Evolutionary conservation across 2,797 vertebrate species (phyloP).

Genomic region (Crax fasciolata): DNA sequence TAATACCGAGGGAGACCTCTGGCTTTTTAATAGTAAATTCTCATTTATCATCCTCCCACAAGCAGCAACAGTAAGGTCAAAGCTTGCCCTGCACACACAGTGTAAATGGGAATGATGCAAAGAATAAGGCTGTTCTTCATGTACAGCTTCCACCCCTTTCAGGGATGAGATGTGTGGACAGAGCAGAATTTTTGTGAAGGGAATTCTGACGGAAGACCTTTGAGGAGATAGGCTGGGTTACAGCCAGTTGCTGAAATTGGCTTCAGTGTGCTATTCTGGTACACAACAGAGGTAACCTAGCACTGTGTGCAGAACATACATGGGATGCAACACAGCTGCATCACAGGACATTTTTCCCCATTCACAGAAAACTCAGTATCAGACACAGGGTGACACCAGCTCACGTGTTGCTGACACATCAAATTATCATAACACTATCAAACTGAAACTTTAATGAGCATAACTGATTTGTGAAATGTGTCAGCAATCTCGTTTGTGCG

Average conservation of each 20-base stretch:
- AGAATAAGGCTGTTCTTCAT: neutral
- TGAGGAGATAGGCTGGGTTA: neutral
- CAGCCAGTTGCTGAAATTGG: too few species aligned
- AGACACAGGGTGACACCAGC: neutral
- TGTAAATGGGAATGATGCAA: too few species aligned
- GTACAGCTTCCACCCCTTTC: neutral
- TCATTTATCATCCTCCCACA: neutral
- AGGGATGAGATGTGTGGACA: neutral
- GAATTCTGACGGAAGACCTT: neutral
- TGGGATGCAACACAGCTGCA: accelerated
- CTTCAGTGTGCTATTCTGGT: neutral
- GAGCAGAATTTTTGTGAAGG: neutral
- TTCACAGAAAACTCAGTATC: neutral
- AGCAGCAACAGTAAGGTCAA: neutral
- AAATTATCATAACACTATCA: neutral
- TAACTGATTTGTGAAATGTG: neutral
- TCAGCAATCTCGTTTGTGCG: neutral
- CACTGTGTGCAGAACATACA: neutral
- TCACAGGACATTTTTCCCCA: accelerated
- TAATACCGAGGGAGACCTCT: neutral
- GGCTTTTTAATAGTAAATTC: neutral
- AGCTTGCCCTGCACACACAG: neutral
- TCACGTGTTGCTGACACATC: neutral
- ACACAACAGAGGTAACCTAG: neutral
- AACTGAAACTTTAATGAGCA: neutral